Evolutionary conservation across 2,888 invertebrate genomes (phyloP).

Genomic region (Hydrotaea cyrtoneurina): DNA sequence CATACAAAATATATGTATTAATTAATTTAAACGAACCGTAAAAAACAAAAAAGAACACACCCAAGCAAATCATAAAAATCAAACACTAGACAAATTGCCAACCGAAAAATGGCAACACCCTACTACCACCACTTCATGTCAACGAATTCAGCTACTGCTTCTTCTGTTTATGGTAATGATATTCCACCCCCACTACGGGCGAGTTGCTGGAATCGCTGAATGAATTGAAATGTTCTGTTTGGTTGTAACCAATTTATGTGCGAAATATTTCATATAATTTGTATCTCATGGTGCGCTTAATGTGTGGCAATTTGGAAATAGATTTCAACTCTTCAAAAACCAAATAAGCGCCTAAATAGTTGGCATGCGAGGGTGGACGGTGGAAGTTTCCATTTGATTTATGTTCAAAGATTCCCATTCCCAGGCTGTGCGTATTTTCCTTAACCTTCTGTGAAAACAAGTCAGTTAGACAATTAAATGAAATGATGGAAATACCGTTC

Average conservation of each 20-base stretch:
- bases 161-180: neutral
- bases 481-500: no score
- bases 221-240: neutral
- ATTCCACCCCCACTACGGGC: slow-evolving; percentile 8
- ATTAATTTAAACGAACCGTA: neutral
- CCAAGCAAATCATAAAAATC: neutral
- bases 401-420: no score
- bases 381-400: neutral
- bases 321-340: neutral
- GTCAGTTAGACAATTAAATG: no score
- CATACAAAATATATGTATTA: neutral
- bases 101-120: neutral
- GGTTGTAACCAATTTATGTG: slow-evolving; percentile 17
- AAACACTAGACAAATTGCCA: neutral
- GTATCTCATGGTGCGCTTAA: neutral
- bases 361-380: neutral
- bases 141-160: neutral
- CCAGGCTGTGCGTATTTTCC: no score
- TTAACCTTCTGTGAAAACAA: no score
- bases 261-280: neutral
- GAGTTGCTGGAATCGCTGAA: neutral
- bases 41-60: neutral
- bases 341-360: neutral
- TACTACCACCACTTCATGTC: neutral
- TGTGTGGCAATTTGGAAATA: slow-evolving; percentile 11